phyloP scores from a whole-genome alignment of 2,113 vertebrate species.

The Clarias magur region DNA sequence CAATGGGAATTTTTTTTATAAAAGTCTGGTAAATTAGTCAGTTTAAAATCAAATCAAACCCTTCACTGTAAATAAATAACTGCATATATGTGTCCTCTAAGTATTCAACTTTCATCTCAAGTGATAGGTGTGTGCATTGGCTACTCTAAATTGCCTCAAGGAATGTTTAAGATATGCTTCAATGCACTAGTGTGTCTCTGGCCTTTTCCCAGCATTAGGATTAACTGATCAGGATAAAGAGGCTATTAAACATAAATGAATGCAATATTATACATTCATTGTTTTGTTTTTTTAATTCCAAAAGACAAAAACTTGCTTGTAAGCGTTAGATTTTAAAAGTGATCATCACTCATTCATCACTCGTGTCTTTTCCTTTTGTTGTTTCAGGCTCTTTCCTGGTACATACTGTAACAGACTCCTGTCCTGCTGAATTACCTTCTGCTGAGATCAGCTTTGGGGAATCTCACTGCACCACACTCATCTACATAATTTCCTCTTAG shows the following conservation, averaged over 20 bases:
- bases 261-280: neutral
- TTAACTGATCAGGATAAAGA: neutral
- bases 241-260: neutral
- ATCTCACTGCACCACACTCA: constrained; percentile 35
- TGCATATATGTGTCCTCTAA: neutral
- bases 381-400: constrained; percentile 22
- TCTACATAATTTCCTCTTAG: constrained; percentile 50
- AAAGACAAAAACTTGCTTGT: neutral
- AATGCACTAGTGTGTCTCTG: neutral
- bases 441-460: constrained; percentile 42
- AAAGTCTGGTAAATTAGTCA: neutral
- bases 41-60: neutral
- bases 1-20: neutral
- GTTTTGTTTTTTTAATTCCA: neutral
- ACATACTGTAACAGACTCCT: neutral
- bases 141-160: neutral
- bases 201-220: neutral
- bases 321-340: neutral
- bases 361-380: neutral
- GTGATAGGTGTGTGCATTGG: neutral
- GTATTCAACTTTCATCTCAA: neutral
- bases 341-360: constrained; percentile 8
- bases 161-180: neutral
- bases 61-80: neutral
- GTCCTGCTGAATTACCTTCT: constrained; percentile 28